Conservation (phyloP, 2,888 invertebrate genomes). For the Drosophila meridiana region DNA sequence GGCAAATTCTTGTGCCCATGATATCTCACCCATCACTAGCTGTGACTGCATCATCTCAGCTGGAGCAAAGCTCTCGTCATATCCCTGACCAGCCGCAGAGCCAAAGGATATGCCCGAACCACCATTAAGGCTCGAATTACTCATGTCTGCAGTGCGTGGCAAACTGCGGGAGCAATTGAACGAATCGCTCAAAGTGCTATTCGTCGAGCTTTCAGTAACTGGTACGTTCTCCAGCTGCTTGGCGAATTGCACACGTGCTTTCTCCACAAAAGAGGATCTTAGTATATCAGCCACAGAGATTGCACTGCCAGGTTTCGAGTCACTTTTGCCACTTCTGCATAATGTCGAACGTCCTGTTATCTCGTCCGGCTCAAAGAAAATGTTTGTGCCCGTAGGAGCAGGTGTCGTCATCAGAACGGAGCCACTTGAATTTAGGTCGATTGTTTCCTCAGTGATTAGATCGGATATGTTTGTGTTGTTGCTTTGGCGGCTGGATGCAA, state of each 20-base stretch:
- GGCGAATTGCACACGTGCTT: conserved; percentile 71
- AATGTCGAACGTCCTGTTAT: conserved; percentile 84
- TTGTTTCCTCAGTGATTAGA: conserved; percentile 82
- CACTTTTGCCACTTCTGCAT: conserved; percentile 38
- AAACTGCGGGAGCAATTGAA: conserved; percentile 72
- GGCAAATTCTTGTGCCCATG: conserved; percentile 83
- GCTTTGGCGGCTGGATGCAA: conserved; percentile 45
- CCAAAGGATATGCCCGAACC: conserved; percentile 67
- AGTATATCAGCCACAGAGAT: conserved; percentile 83
- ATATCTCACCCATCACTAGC: conserved; percentile 80
- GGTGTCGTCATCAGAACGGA: conserved; percentile 48
- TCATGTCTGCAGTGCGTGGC: conserved; percentile 83
- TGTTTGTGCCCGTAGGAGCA: conserved; percentile 56
- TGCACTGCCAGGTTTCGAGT: conserved; percentile 30
- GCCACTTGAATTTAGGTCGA: conserved; percentile 77
- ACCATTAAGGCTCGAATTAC: conserved; percentile 67
- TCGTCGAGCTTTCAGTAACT: conserved; percentile 21
- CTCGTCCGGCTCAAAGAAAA: conserved; percentile 83
- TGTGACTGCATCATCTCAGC: conserved; percentile 83
- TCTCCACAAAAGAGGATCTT: conserved; percentile 81
- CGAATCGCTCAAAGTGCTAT: conserved; percentile 54
- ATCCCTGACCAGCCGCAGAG: conserved; percentile 36
- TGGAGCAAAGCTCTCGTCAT: conserved; percentile 77
- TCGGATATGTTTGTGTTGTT: conserved; percentile 82
- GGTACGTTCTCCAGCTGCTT: conserved; percentile 59